Evolutionary conservation across 2,113 vertebrate species (phyloP).

Genomic region (Stomatorhinus ivindoensis): DNA sequence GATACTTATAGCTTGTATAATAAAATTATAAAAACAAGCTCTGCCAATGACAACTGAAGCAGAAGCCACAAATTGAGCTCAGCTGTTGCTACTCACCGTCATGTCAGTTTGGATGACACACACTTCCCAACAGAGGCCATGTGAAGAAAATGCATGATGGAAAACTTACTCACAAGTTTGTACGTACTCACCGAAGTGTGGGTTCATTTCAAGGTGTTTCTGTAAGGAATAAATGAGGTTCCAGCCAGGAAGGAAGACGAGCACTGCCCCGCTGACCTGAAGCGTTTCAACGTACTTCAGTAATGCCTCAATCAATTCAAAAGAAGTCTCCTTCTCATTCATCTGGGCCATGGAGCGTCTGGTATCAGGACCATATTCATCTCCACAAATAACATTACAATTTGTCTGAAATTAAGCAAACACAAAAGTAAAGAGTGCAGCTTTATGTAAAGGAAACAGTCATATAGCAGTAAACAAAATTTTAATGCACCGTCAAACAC

Average conservation of each 20-base stretch:
- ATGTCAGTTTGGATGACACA: not conserved
- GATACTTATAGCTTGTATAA: too few relatives aligned
- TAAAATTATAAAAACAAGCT: too few relatives aligned
- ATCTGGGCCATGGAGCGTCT: slow-evolving; percentile 79
- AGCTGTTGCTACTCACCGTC: not conserved
- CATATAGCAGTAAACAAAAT: not conserved
- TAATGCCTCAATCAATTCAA: slow-evolving; percentile 89
- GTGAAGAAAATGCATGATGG: not conserved
- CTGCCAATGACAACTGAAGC: not conserved
- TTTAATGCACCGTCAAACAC: not conserved
- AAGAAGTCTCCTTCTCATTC: slow-evolving; percentile 87
- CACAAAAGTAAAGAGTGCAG: not conserved
- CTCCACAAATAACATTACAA: slow-evolving; percentile 77
- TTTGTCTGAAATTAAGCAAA: slow-evolving; percentile 64
- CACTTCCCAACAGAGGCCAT: not conserved
- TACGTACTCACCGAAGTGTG: slow-evolving; percentile 74
- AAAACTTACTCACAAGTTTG: not conserved
- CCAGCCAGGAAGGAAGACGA: slow-evolving; percentile 92
- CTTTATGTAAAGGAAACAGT: not conserved
- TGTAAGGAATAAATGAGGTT: slow-evolving; percentile 95
- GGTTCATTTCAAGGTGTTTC: slow-evolving; percentile 84
- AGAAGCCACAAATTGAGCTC: not conserved
- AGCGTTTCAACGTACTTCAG: slow-evolving; percentile 86
- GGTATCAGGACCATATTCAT: slow-evolving; percentile 78
- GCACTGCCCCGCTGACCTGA: slow-evolving; percentile 77